phyloP scores from a whole-genome alignment of 1,140 invertebrate genomes.

The Drosophila persimilis region DNA sequence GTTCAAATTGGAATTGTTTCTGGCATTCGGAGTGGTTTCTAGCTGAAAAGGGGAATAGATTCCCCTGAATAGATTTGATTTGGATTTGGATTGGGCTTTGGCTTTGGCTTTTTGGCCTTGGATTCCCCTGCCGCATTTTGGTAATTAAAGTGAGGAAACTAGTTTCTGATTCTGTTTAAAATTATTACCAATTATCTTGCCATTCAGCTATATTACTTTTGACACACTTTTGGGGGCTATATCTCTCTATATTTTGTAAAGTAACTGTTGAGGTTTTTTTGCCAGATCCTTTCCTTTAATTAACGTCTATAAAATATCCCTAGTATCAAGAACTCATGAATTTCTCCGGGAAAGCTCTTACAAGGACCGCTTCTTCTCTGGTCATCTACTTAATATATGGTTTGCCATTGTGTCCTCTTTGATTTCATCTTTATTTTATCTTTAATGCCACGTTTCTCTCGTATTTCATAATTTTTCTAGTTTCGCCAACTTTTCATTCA shows the following conservation, averaged over 20 bases:
- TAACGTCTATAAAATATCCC: neutral
- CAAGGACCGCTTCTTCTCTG: no score
- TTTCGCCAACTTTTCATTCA: neutral
- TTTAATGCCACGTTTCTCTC: no score
- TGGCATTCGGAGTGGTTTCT: conserved; percentile 4
- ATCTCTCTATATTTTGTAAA: no score
- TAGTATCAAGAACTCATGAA: no score
- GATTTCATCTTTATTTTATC: no score
- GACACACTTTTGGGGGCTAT: neutral
- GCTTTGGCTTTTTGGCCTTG: conserved; percentile 14
- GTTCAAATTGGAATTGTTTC: conserved; percentile 56
- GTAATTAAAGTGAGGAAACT: conserved; percentile 46
- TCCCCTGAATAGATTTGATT: no score
- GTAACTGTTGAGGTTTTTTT: neutral
- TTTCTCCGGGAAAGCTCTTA: no score
- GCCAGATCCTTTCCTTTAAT: neutral
- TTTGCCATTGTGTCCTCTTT: no score
- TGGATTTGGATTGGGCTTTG: neutral
- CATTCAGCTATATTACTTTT: neutral
- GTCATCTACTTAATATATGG: no score
- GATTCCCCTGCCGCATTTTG: conserved; percentile 33
- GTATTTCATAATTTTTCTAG: no score
- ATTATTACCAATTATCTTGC: conserved; percentile 41
- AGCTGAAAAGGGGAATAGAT: neutral
- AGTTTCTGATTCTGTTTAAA: conserved; percentile 38